These are phyloP conservation scores for Xenopus laevis DNA, from an alignment of 2,113 vertebrate genomes.

Conservation along the genomic window DNA sequence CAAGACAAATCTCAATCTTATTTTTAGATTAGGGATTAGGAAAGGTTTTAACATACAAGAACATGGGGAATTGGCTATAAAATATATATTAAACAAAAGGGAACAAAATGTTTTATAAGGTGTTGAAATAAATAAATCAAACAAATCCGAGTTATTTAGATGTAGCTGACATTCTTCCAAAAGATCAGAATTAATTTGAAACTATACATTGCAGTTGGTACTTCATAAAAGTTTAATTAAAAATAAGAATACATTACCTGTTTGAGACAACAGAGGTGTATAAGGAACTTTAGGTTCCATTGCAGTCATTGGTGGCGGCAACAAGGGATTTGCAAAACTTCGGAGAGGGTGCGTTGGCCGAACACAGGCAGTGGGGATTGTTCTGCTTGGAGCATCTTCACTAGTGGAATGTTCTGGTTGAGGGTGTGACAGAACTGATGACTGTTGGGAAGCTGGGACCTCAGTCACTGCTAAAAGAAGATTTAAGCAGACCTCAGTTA, in stretches of 20 bases:
- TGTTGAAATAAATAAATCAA: no score
- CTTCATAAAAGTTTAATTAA: no score
- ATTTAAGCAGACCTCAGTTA: not conserved
- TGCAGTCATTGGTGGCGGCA: constrained; percentile 83
- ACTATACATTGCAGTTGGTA: no score
- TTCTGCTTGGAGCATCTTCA: constrained; percentile 72
- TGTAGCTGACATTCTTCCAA: no score
- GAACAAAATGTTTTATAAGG: constrained; percentile 13
- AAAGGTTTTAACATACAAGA: constrained; percentile 11
- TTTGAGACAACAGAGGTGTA: constrained; percentile 72
- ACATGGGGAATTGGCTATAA: not conserved
- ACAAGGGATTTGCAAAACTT: constrained; percentile 87
- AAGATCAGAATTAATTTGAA: no score
- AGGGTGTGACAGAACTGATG: constrained; percentile 62
- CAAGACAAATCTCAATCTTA: not conserved
- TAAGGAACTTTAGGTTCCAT: constrained; percentile 89
- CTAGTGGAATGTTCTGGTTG: constrained; percentile 66
- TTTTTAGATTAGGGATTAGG: constrained; percentile 34
- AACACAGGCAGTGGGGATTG: constrained; percentile 87
- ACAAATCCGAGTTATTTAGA: no score
- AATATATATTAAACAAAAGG: constrained; percentile 12
- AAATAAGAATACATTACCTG: constrained; percentile 57
- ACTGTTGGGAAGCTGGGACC: constrained; percentile 59
- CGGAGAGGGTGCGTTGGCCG: constrained; percentile 85
- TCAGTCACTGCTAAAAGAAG: constrained; percentile 62